These are phyloP conservation scores for Cuniculus paca DNA, from an alignment of 2,797 vertebrate species.

Conservation along the genomic window DNA sequence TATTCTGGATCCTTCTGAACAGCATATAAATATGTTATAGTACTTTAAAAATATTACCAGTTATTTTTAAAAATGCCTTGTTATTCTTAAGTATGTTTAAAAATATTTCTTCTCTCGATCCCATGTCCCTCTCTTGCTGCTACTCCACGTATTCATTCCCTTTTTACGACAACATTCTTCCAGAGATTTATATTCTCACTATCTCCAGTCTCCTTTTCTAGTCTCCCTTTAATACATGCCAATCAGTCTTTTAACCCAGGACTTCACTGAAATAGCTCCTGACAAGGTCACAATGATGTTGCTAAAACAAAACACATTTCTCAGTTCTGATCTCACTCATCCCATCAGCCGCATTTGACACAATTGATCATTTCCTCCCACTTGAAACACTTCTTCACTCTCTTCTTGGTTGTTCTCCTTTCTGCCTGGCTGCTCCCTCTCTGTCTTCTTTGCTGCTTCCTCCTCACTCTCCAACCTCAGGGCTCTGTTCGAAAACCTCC, in stretches of 20 bases:
- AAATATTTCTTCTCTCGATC: not conserved
- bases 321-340: conserved; percentile 24
- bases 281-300: conserved; percentile 31
- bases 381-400: not conserved
- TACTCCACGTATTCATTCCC: not conserved
- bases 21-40: not conserved
- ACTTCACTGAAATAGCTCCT: conserved; percentile 43
- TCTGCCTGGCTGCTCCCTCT: not conserved
- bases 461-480: not conserved
- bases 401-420: not conserved
- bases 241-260: conserved; percentile 21
- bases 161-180: not conserved
- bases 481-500: not conserved
- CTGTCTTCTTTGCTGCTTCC: not conserved
- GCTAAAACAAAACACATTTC: not conserved
- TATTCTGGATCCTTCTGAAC: not conserved
- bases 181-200: conserved; percentile 10
- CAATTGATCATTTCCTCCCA: not conserved
- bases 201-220: not conserved
- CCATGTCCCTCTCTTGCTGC: not conserved
- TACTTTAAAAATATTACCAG: not conserved
- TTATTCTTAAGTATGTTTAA: not conserved
- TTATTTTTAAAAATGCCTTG: not conserved
- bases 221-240: not conserved
- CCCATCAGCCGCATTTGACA: not conserved